Conservation (phyloP, 2,113 vertebrate species). For the Eleginops maclovinus region DNA sequence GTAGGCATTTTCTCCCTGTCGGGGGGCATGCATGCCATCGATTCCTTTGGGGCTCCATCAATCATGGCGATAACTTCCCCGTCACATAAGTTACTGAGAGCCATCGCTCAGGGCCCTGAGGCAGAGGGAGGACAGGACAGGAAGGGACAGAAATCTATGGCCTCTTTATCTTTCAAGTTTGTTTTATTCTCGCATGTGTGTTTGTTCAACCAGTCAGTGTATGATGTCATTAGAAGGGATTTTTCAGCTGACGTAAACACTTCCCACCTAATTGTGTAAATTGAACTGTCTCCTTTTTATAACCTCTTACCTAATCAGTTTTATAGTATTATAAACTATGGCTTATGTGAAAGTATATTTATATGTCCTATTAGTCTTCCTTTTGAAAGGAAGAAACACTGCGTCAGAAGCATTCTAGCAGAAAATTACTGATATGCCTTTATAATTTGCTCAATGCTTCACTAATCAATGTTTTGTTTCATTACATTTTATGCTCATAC, state of each 20-base stretch:
- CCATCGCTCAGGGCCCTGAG: constrained; percentile 64
- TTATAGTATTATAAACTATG: background rate
- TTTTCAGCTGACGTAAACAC: constrained; percentile 33
- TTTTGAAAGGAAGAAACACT: background rate
- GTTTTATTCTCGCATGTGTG: constrained; percentile 7
- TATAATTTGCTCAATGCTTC: background rate
- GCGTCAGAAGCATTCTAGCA: too few relatives aligned
- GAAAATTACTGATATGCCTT: background rate
- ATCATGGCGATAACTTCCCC: constrained; percentile 72
- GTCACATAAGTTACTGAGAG: constrained; percentile 72
- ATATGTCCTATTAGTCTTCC: background rate
- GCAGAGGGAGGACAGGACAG: constrained; percentile 17
- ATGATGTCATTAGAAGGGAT: constrained; percentile 17
- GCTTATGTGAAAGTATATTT: background rate
- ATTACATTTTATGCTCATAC: background rate
- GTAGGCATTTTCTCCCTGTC: constrained; percentile 53
- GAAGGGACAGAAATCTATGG: constrained; percentile 48
- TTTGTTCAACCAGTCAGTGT: background rate
- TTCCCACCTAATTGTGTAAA: constrained; percentile 27
- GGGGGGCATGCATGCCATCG: constrained; percentile 66
- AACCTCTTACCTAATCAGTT: background rate
- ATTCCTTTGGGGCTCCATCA: constrained; percentile 75
- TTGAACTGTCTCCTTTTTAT: constrained; percentile 10
- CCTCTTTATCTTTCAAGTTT: constrained; percentile 47
- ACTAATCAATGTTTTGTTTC: background rate